Evolutionary conservation across 2,113 vertebrate genomes (phyloP).

Genomic region (Serilophus lunatus): DNA sequence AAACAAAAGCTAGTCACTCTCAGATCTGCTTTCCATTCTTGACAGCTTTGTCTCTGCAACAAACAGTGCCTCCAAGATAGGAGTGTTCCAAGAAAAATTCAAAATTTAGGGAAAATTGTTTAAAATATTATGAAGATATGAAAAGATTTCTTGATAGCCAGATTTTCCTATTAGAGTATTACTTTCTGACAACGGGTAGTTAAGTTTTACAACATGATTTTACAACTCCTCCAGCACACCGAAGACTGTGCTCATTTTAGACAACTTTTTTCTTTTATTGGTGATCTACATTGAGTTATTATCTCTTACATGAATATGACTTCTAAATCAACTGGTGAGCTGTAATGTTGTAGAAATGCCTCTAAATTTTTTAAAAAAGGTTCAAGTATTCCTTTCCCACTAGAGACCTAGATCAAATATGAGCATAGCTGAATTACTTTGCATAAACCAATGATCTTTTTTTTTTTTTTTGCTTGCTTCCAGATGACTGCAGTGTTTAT

Average conservation of each 20-base stretch:
- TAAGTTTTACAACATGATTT: background rate
- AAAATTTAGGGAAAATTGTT: background rate
- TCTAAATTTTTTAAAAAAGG: background rate
- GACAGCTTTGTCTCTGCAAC: background rate
- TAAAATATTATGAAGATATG: background rate
- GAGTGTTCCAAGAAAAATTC: background rate
- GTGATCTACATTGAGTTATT: background rate
- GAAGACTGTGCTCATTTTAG: background rate
- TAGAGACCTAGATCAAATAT: background rate
- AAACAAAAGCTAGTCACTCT: background rate
- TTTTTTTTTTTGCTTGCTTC: constrained; percentile 44
- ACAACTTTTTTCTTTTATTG: background rate
- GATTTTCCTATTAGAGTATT: background rate
- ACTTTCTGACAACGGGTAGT: background rate
- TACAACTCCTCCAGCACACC: background rate
- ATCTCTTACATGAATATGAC: background rate
- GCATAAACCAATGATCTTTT: constrained; percentile 44
- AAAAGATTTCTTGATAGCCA: background rate
- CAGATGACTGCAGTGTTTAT: constrained; percentile 57
- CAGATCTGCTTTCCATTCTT: background rate
- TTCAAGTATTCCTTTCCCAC: background rate
- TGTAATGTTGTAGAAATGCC: background rate
- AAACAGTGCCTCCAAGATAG: background rate
- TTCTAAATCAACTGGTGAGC: background rate
- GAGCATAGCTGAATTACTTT: constrained; percentile 20